Evolutionary conservation across 1,140 invertebrate species (phyloP).

Genomic region (Eurosta solidaginis): DNA sequence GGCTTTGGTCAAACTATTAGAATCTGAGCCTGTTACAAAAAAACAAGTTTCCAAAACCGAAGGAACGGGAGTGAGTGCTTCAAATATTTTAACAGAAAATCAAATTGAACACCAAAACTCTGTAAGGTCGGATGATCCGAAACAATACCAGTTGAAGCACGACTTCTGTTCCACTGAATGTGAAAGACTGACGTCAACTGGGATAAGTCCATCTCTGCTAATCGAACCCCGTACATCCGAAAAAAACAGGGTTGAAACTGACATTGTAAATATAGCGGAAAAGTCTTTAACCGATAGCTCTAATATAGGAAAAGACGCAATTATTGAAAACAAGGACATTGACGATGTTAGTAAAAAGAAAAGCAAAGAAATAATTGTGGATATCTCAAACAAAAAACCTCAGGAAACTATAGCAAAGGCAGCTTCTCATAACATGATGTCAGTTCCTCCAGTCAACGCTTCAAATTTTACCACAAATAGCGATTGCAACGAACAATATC

Average conservation of each 20-base stretch:
- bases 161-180: constrained; percentile 43
- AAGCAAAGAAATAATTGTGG: neutral
- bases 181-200: constrained; percentile 54
- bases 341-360: constrained; percentile 38
- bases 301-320: constrained; percentile 40
- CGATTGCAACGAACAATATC: constrained; percentile 50
- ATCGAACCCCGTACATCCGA: neutral
- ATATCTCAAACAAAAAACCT: constrained; percentile 5
- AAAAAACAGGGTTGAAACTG: constrained; percentile 12
- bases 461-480: neutral
- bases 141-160: constrained; percentile 10
- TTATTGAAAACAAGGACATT: constrained; percentile 42
- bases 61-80: constrained; percentile 30
- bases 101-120: constrained; percentile 40
- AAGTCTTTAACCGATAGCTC: constrained; percentile 39
- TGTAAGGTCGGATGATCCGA: constrained; percentile 8
- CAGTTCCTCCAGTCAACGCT: neutral
- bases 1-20: constrained; percentile 56
- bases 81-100: neutral
- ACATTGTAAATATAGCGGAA: constrained; percentile 41
- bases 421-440: neutral
- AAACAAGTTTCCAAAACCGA: neutral
- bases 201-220: neutral
- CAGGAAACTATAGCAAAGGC: neutral
- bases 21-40: constrained; percentile 53